A percentile compares a stretch with the other conserved stretches of the same genome.
phyloP scores from a whole-genome alignment of 2,888 invertebrate species.

The Agapostemon virescens region DNA sequence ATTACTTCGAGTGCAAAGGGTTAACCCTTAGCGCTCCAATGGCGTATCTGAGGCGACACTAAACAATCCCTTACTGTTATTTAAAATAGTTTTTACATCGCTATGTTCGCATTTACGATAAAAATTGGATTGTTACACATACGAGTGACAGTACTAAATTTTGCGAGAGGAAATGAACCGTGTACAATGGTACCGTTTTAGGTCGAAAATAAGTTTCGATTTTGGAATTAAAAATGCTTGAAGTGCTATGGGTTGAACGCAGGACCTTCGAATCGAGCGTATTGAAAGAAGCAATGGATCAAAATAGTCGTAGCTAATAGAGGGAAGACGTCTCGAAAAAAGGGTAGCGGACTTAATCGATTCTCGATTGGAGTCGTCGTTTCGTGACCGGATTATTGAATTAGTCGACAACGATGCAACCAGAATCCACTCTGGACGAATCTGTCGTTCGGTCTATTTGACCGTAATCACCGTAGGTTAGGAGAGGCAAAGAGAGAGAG shows the following conservation, averaged over 20 bases:
- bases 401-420: not conserved
- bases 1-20: too few relatives aligned
- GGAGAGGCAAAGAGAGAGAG: not conserved
- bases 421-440: constrained; percentile 23
- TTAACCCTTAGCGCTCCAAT: too few relatives aligned
- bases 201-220: too few relatives aligned
- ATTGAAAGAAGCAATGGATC: not conserved
- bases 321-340: not conserved
- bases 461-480: constrained; percentile 16
- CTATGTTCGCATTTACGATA: too few relatives aligned
- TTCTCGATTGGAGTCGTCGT: not conserved
- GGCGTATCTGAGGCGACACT: too few relatives aligned
- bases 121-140: too few relatives aligned
- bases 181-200: too few relatives aligned
- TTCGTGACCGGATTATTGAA: not conserved
- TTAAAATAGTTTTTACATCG: too few relatives aligned
- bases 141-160: too few relatives aligned
- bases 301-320: not conserved
- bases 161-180: too few relatives aligned
- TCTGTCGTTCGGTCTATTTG: constrained; percentile 5
- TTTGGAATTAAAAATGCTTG: too few relatives aligned
- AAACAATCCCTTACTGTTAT: too few relatives aligned
- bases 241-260: not conserved
- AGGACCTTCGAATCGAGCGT: not conserved
- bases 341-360: not conserved